Base-by-base conservation (phyloP, 2,888 invertebrate species). In the Tenthredo mesomela region DNA sequence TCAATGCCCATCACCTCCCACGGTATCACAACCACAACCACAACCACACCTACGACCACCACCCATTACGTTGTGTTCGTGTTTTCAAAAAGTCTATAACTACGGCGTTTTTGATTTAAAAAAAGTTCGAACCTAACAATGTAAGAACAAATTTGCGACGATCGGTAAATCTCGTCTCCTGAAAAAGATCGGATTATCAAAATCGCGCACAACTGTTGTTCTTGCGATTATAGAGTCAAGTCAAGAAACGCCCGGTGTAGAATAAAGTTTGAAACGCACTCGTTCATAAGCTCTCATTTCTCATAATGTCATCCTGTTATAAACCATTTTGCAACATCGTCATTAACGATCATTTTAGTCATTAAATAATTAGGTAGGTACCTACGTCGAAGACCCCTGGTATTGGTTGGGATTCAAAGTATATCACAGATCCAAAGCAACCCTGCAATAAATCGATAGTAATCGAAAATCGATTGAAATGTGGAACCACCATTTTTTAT, bases 271-370 rank as follows among this genome's bases (percentile, higher is more conserved):
- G 82, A 82, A 82, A 47, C 67, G 67, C 65, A 67, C 43, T 67
- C 82, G 47, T 67, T 67, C 67, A 40, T 82, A 67, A 58, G 58
- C 40, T 80, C 61, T 40, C 58, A 37, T 61, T 80, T 40, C 12
- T 40, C 58, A 21, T 54, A 4, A 47, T 67, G 43, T 67, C 82
- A 67, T 67, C 18, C 82, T 58, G 61, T 58, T 58, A 15, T 58
- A 15, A 37, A 80, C 21, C 61, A 80, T 80, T 80, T 50, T 47
- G 61, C 58, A 58, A 61, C 75, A 77, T 61, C 58, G 78, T 40
- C 77, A 80, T 61, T 40, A 58, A 80, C 18, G 61, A 80, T 82
- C 77, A 86, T 82, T 47, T 47, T 70, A 85, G 85, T 85, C 85
- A 86, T 85, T 61, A 73, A 82, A 78, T 84, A 12, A 47, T 47